Percentiles rank a stretch among this genome's conserved stretches.
phyloP scores from a whole-genome alignment of 2,888 invertebrate species.

The Acronicta leporina region DNA sequence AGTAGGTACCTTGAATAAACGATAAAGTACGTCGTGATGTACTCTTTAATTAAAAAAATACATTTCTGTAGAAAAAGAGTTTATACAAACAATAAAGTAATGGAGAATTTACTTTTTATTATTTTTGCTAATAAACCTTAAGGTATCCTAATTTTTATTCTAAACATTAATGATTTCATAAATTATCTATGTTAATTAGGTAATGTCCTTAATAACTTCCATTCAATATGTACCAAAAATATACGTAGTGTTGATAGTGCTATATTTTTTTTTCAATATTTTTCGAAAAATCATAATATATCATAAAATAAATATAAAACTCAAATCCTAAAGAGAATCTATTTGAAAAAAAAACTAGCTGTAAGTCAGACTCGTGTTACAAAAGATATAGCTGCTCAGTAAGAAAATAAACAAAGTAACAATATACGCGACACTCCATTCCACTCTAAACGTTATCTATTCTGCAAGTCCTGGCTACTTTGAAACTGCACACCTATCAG shows the following conservation, averaged over 20 bases:
- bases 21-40: constrained; percentile 11
- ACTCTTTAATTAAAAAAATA: constrained; percentile 28
- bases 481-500: constrained; percentile 21
- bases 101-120: constrained; percentile 8
- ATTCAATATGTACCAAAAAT: too few species aligned
- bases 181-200: too few species aligned
- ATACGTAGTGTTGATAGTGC: too few species aligned
- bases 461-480: constrained; percentile 13
- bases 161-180: too few species aligned
- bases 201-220: too few species aligned
- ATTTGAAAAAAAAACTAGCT: too few species aligned
- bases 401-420: background rate
- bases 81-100: constrained; percentile 5
- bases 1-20: constrained; percentile 40
- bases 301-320: too few species aligned
- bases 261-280: too few species aligned
- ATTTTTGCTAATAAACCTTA: background rate
- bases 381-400: background rate
- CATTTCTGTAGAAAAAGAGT: constrained; percentile 16
- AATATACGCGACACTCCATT: constrained; percentile 11
- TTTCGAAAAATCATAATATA: too few species aligned
- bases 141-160: too few species aligned
- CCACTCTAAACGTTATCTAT: constrained; percentile 8
- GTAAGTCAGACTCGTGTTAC: background rate
- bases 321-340: too few species aligned